Evolutionary conservation across 2,113 vertebrate species (phyloP).

Genomic region (Paedocypris sp.): DNA sequence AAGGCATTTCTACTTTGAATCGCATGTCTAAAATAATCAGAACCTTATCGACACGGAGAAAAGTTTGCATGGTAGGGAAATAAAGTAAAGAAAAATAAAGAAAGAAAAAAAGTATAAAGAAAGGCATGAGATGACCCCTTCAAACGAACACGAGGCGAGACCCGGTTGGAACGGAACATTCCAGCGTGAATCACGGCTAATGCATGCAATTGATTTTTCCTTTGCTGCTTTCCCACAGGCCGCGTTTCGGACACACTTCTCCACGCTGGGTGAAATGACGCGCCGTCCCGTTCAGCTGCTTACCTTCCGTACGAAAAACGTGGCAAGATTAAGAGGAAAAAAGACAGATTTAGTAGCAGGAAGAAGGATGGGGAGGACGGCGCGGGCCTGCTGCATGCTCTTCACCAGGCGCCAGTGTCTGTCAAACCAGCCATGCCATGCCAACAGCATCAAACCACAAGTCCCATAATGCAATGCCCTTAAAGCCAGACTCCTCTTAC

Average conservation of each 20-base stretch:
- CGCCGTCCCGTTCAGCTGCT: conserved; percentile 45
- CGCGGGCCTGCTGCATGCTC: conserved; percentile 34
- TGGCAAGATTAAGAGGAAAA: conserved; percentile 36
- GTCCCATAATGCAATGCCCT: conserved; percentile 31
- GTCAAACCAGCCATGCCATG: conserved; percentile 60
- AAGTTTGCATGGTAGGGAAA: too few species aligned
- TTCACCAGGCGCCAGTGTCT: conserved; percentile 37
- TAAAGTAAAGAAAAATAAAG: background rate
- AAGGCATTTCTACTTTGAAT: too few species aligned
- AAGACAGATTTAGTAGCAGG: conserved; percentile 43
- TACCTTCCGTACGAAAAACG: conserved; percentile 56
- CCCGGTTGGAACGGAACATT: background rate
- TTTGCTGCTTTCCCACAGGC: conserved; percentile 44
- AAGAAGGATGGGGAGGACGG: conserved; percentile 29
- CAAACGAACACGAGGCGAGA: background rate
- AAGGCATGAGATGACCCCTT: background rate
- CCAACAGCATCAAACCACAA: conserved; percentile 36
- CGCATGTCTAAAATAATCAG: too few species aligned
- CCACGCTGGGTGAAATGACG: conserved; percentile 24
- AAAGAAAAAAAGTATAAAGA: background rate
- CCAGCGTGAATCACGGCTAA: conserved; percentile 49
- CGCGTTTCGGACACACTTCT: conserved; percentile 25
- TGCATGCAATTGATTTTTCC: conserved; percentile 58
- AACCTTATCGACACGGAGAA: too few species aligned
- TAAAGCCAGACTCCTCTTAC: background rate